Base-by-base conservation (phyloP, 2,888 invertebrate species). In the Eurytoma californica region DNA sequence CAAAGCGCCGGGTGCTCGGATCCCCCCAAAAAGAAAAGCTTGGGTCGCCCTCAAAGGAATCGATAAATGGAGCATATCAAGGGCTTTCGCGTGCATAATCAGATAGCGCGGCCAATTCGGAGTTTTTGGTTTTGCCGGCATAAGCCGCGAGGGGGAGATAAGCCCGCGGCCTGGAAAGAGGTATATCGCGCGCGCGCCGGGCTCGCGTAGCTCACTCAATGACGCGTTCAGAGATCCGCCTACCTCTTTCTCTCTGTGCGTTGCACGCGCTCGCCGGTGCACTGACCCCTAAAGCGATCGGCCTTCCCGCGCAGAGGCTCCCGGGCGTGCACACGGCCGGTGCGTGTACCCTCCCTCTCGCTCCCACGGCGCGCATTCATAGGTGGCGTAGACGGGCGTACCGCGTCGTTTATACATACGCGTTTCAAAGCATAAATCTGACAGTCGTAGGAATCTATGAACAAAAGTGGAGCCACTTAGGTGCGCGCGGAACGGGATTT, bases 401-500 rank as follows among this genome's bases (percentile, higher is more conserved):
- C 66, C 70, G 72, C 72, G 30, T 49, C 49, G 20, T 55, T 69
- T 61, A 55, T 66, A 70, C n/a, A n/a, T 77, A 66, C 58, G 58
- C 66, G 72, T 72, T 77, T 72, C 65, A 70, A 77, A 78, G 80
- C 82, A 86, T 87, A 87, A 87, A 87, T 87, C 87, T 84, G 86
- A 85, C 86, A 84, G 84, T 74, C 83, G 83, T 83, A 85, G 85
- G 84, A 87, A 87, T 87, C 87, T 87, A 87, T 87, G 87, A 87
- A 87, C 87, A 87, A 87, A 87, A 87, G 85, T 86, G 84, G 85
- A 86, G 87, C 86, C 86, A 87, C 87, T 87, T 87, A 87, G 83
- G 84, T 84, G 84, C 84, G 86, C 85, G 84, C 85, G 85, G 86
- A 87, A 86, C 83, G 82, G 82, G 85, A 87, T 87, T 87, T 87